phyloP scores from a whole-genome alignment of 2,888 invertebrate species.

The Parochlus steinenii region DNA sequence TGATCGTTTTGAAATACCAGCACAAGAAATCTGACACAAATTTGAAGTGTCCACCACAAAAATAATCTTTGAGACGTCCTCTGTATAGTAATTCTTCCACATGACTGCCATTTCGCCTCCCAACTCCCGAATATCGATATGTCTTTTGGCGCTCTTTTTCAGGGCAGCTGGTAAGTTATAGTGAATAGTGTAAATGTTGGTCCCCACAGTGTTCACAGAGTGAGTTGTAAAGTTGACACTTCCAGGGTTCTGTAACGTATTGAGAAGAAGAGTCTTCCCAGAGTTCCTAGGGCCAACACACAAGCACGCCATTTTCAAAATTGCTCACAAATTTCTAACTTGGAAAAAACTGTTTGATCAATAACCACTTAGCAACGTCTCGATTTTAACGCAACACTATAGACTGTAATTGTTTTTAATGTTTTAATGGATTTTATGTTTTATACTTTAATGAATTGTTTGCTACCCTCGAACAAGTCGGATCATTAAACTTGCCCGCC shows the following conservation, averaged over 20 bases:
- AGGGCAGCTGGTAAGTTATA: slow-evolving; percentile 1
- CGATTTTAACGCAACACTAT: no score
- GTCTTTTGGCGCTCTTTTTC: slow-evolving; percentile 34
- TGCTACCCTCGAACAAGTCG: no score
- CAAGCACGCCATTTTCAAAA: slow-evolving; percentile 30
- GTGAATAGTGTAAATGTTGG: slow-evolving; percentile 51
- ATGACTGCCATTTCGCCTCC: slow-evolving; percentile 70
- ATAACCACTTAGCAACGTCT: no score
- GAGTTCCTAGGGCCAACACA: slow-evolving; percentile 67
- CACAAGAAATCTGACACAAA: slow-evolving; percentile 71
- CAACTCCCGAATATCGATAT: slow-evolving; percentile 48
- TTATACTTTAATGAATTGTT: no score
- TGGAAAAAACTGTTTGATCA: no score
- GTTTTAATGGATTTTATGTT: no score
- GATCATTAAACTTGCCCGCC: no score
- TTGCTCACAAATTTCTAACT: no score
- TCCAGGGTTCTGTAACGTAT: slow-evolving; percentile 50
- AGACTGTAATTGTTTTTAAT: no score
- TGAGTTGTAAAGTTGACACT: slow-evolving; percentile 59
- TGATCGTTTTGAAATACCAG: no score
- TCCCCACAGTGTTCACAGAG: slow-evolving; percentile 65
- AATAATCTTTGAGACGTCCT: slow-evolving; percentile 45
- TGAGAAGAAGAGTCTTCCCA: slow-evolving; percentile 64
- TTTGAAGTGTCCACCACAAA: slow-evolving; percentile 74
- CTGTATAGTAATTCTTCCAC: slow-evolving; percentile 60